A percentile compares a stretch with the other conserved stretches of the same genome.
These are phyloP conservation scores for Toxotes jaculatrix DNA, from an alignment of 2,113 vertebrate species.

Conservation along the genomic window DNA sequence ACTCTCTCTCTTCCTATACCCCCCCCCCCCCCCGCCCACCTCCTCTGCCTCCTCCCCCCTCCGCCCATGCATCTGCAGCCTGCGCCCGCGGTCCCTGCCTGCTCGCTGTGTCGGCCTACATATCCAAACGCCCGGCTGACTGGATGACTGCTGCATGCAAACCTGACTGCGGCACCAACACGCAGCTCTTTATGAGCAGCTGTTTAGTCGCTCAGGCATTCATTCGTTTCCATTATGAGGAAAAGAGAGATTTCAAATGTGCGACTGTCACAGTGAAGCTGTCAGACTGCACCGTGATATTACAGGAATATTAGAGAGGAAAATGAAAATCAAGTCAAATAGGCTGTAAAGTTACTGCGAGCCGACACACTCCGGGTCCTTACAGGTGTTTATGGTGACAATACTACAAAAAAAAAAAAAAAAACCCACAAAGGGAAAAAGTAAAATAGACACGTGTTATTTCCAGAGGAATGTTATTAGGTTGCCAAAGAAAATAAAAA, in stretches of 20 bases:
- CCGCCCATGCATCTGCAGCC: conserved; percentile 22
- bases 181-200: conserved; percentile 3
- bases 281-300: neutral
- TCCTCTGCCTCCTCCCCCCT: neutral
- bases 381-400: neutral
- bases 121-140: conserved; percentile 22
- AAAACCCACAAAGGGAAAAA: too few species aligned
- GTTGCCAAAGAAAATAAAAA: neutral
- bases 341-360: too few species aligned
- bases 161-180: neutral
- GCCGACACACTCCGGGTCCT: neutral
- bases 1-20: conserved; percentile 14
- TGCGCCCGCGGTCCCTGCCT: conserved; percentile 40
- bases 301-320: neutral
- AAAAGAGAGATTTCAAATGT: neutral
- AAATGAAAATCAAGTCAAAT: neutral
- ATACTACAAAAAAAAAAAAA: too few species aligned
- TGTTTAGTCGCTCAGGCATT: conserved; percentile 13
- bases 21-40: neutral
- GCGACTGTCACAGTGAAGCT: neutral
- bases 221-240: neutral
- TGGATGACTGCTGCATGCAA: conserved; percentile 33
- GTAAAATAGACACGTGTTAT: neutral
- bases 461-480: neutral
- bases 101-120: conserved; percentile 55